Percentiles rank a stretch among this genome's conserved stretches.
phyloP scores from a whole-genome alignment of 2,113 vertebrate genomes.

The Chauna torquata region DNA sequence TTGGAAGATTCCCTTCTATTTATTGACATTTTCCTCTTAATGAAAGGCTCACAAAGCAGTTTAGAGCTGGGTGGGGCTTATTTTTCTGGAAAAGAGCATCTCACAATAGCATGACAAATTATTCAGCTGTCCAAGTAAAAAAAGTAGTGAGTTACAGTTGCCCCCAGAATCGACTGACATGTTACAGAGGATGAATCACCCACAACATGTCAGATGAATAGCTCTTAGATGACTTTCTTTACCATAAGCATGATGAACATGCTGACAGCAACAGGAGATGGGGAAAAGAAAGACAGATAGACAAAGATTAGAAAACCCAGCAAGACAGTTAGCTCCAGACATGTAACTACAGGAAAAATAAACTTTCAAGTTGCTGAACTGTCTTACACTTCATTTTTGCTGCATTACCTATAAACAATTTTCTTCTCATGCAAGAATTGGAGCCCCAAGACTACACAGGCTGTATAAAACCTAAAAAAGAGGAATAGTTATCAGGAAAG shows the following conservation, averaged over 20 bases:
- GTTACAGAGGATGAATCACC: constrained; percentile 36
- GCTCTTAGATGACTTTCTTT: constrained; percentile 32
- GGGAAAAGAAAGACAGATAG: constrained; percentile 17
- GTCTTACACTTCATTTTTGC: not conserved
- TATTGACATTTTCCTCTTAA: not conserved
- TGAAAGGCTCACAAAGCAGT: not conserved
- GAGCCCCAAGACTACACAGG: constrained; percentile 92
- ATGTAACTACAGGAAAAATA: not conserved
- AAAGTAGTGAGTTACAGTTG: constrained; percentile 15
- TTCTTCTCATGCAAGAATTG: constrained; percentile 94
- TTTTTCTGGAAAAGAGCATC: not conserved
- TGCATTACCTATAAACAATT: constrained; percentile 91
- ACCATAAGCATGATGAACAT: constrained; percentile 7
- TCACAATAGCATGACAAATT: not conserved
- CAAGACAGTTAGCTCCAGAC: not conserved
- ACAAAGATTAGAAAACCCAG: constrained; percentile 13
- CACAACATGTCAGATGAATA: constrained; percentile 14
- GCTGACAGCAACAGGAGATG: not conserved
- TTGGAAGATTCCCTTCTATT: not conserved
- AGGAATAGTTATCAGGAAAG: not conserved
- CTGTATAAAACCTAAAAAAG: constrained; percentile 88
- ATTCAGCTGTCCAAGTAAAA: not conserved
- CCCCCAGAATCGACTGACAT: not conserved
- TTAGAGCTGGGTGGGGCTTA: not conserved
- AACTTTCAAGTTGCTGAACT: not conserved